Conservation (phyloP, 2,797 vertebrate species). For the Notolabrus celidotus region DNA sequence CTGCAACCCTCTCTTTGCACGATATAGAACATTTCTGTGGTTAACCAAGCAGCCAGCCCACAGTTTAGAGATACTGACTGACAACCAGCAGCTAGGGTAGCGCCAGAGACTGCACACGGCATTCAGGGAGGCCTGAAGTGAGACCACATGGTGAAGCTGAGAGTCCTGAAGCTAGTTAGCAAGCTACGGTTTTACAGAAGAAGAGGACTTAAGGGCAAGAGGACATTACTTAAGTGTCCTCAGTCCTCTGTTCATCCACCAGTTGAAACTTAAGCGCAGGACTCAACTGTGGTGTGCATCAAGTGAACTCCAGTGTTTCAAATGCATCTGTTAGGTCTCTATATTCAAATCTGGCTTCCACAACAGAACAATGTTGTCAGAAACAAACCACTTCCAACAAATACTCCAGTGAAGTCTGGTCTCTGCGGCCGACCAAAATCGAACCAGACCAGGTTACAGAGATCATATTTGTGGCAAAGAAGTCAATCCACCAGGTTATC, state of each 20-base stretch:
- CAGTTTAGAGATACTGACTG: background rate
- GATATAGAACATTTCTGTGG: background rate
- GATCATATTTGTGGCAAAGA: constrained; percentile 52
- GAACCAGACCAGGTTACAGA: constrained; percentile 58
- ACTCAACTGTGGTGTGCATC: too few species aligned
- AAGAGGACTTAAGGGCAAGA: too few species aligned
- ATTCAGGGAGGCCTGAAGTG: too few species aligned
- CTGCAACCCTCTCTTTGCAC: too few species aligned
- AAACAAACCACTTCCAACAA: constrained; percentile 37
- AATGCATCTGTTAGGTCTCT: constrained; percentile 36
- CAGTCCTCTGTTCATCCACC: too few species aligned
- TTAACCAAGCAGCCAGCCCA: background rate
- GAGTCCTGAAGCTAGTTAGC: too few species aligned
- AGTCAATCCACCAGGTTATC: constrained; percentile 68
- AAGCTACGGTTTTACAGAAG: too few species aligned
- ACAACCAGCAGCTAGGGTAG: background rate
- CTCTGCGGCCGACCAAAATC: constrained; percentile 56
- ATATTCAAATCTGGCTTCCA: constrained; percentile 15
- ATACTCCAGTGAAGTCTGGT: constrained; percentile 39
- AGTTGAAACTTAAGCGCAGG: too few species aligned
- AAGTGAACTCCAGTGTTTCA: constrained; percentile 7
- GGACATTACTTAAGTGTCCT: too few species aligned
- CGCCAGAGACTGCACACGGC: background rate
- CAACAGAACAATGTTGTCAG: constrained; percentile 31
- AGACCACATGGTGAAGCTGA: too few species aligned